Evolutionary conservation across 1,140 invertebrate genomes (phyloP), one percentile per base, ranked within the genome.

Genomic region (Lepidurus arcticus): DNA sequence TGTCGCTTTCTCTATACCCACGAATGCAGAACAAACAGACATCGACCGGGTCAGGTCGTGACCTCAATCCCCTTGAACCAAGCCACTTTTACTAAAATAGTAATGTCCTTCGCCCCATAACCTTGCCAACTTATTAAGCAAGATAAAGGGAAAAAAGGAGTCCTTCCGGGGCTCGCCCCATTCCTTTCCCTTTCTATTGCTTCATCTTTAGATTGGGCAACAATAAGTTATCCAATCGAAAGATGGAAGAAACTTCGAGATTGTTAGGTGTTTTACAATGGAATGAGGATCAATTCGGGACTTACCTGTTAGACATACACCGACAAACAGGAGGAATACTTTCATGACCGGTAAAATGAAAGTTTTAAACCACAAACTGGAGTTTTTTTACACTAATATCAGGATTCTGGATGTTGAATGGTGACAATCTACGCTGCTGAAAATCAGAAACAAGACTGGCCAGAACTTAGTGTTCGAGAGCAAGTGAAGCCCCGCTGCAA

Each of bases 101-200:
- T 21, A 0, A 65, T 21, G 53, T 65, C 53, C 53, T 65, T 65
- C 53, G 53, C 21, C 53, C 53, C 53, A 34, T 65, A 65, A 65
- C 53, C 53, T 65, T 65, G 53, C 9, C 13, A 65, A n/a, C n/a
- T 65, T 21, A 65, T 65, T 16, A 13, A 65, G 34, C 13, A 21
- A n/a, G n/a, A 13, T 21, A 65, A 65, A 21, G 2, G 34, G 34
- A 34, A 34, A 34, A 34, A 1, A 34, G 26, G 26, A 34, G 34
- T 34, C 21, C 53, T 65, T 65, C 53, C 53, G 53, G 53, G 53
- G 21, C 53, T 65, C 53, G 53, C 53, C 53, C 53, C 53, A 65
- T 65, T 65, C 53, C 53, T 65, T 65, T 65, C 53, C n/a, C 53
- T 65, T 16, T 65, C 53, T 65, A 13, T 65, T 16, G 9, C 53